Base-by-base conservation (phyloP, 2,113 vertebrate genomes). In the Stigmatopora argus region DNA sequence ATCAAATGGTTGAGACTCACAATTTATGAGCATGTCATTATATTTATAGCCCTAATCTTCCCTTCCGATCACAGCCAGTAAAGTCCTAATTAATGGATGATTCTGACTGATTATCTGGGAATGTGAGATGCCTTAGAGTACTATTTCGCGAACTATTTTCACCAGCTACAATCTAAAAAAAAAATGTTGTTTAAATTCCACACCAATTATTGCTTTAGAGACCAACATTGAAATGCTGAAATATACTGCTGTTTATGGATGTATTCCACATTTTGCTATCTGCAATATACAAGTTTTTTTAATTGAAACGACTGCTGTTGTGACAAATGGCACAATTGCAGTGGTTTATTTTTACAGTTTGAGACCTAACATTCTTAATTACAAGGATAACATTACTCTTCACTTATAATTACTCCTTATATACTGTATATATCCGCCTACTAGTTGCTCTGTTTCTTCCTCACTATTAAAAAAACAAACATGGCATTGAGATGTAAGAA, bases 341-440 rank as follows among this genome's bases (percentile, higher is more conserved):
- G 77, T 18, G 8, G n/a, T 48, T 23, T 52, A 69, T 69, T 52
- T 71, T 69, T 21, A 57, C 69, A 66, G 67, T 75, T 77, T 67
- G 59, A 72, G 70, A 72, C 69, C 62, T 61, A 38, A 23, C 70
- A 21, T 19, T 8, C 68, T 69, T 84, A 80, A 84, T 86, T 81
- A 86, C 65, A 86, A 78, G 31, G 71, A 23, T 13, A 65, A 70
- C 62, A 2, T 9, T 49, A 9, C 66, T 64, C 69, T 69, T 52
- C 70, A 74, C 78, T 78, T 71, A 62, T 86, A 84, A 86, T 83
- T 65, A 78, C 71, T 71, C 73, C 66, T 53, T 51, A 6, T 5
- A 23, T 72, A 49, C 9, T 8, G 38, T 41, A 41, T 69, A 60
- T 70, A 62, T 61, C 11, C 4, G 21, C 57, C 70, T 73, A 55